A percentile compares a stretch with the other conserved stretches of the same genome.
Evolutionary conservation across 2,888 invertebrate genomes (phyloP).

Genomic region (Calameuta filiformis): DNA sequence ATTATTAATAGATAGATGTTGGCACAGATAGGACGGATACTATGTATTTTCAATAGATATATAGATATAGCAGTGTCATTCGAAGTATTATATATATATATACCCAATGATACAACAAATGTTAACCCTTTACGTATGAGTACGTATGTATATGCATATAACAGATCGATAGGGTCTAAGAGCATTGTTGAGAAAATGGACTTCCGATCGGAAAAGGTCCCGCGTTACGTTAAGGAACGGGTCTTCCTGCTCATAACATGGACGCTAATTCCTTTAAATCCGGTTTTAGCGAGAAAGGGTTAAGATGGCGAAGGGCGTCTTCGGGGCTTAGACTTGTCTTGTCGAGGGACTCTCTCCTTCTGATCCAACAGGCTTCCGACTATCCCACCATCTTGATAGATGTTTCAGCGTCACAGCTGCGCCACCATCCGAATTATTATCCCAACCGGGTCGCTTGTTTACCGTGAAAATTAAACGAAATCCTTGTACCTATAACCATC

Average conservation of each 20-base stretch:
- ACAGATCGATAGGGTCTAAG: neutral
- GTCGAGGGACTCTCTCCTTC: slow-evolving; percentile 16
- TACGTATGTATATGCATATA: no score
- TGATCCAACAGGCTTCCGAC: slow-evolving; percentile 42
- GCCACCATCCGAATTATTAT: slow-evolving; percentile 53
- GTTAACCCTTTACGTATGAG: no score
- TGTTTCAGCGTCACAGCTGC: slow-evolving; percentile 60
- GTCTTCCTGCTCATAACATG: slow-evolving; percentile 10
- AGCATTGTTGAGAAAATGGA: neutral
- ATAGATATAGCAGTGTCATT: neutral
- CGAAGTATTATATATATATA: neutral
- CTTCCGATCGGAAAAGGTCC: neutral
- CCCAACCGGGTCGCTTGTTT: slow-evolving; percentile 36
- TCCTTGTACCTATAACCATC: neutral
- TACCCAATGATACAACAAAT: neutral
- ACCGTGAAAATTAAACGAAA: slow-evolving; percentile 43
- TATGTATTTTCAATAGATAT: neutral
- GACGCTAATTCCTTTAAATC: slow-evolving; percentile 39
- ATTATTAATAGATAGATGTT: neutral
- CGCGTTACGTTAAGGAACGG: neutral
- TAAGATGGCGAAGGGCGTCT: slow-evolving; percentile 47
- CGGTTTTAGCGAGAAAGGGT: slow-evolving; percentile 50
- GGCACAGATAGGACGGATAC: neutral
- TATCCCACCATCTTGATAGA: slow-evolving; percentile 60
- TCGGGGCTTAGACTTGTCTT: slow-evolving; percentile 31